phyloP scores from a whole-genome alignment of 2,888 invertebrate species.

The Euzophera pinguis region DNA sequence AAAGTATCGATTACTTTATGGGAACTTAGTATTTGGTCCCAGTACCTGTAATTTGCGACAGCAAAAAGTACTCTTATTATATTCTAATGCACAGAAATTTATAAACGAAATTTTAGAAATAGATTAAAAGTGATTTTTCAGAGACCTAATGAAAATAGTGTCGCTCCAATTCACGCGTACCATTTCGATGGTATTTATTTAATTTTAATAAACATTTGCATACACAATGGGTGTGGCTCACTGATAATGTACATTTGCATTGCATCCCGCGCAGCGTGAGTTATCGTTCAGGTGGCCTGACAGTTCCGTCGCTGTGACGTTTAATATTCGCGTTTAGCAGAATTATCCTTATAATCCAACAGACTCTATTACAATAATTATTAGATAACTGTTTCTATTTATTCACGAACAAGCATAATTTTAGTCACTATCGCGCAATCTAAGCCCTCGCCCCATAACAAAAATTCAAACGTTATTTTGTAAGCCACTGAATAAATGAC shows the following conservation, averaged over 20 bases:
- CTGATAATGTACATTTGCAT: slow-evolving; percentile 72
- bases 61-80: background rate
- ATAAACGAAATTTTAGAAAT: background rate
- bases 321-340: slow-evolving; percentile 21
- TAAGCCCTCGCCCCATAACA: background rate
- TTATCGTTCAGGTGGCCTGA: slow-evolving; percentile 56
- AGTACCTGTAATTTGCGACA: background rate
- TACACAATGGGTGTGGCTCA: slow-evolving; percentile 54
- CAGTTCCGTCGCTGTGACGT: slow-evolving; percentile 25
- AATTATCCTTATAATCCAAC: slow-evolving; percentile 12
- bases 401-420: slow-evolving; percentile 1
- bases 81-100: no score
- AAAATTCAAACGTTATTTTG: slow-evolving; percentile 7
- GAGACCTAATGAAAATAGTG: background rate
- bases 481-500: slow-evolving; percentile 13
- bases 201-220: slow-evolving; percentile 77
- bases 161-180: slow-evolving; percentile 14
- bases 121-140: background rate
- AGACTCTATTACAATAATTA: background rate
- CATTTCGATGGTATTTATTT: slow-evolving; percentile 56
- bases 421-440: background rate
- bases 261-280: slow-evolving; percentile 44
- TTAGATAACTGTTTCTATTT: background rate
- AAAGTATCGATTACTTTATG: background rate
- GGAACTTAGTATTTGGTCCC: background rate